Conservation (phyloP, 1,140 invertebrate genomes). For the Cotesia typhae region DNA sequence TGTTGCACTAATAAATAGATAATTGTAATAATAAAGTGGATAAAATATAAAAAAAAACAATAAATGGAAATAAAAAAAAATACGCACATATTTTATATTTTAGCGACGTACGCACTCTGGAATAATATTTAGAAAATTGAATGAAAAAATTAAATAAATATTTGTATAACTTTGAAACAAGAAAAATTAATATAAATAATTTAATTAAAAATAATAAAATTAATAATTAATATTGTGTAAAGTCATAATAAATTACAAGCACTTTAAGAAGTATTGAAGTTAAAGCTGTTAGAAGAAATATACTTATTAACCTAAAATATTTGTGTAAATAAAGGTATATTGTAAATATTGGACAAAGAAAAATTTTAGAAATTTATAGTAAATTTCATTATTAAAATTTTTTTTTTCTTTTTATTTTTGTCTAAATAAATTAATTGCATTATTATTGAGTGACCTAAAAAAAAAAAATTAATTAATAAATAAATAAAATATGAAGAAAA, state of each 20-base stretch:
- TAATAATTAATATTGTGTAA: background rate
- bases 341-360: no score
- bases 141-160: constrained; percentile 6
- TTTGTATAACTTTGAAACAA: constrained; percentile 23
- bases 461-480: no score
- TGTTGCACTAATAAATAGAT: constrained; percentile 2
- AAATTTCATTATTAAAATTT: no score
- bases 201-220: background rate
- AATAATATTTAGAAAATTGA: constrained; percentile 8
- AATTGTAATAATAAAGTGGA: background rate
- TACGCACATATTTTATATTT: constrained; percentile 31
- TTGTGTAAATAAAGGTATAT: no score
- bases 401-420: no score
- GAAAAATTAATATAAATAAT: constrained; percentile 1
- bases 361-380: no score
- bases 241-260: background rate
- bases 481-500: no score
- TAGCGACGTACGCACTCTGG: constrained; percentile 25
- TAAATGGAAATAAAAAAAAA: constrained; percentile 14
- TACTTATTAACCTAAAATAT: no score
- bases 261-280: no score
- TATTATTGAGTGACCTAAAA: no score
- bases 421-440: no score
- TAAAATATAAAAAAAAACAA: constrained; percentile 1
- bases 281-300: no score